Evolutionary conservation across 1,140 invertebrate genomes (phyloP), one percentile per base, ranked within the genome.

Genomic region (Solenopsis invicta): DNA sequence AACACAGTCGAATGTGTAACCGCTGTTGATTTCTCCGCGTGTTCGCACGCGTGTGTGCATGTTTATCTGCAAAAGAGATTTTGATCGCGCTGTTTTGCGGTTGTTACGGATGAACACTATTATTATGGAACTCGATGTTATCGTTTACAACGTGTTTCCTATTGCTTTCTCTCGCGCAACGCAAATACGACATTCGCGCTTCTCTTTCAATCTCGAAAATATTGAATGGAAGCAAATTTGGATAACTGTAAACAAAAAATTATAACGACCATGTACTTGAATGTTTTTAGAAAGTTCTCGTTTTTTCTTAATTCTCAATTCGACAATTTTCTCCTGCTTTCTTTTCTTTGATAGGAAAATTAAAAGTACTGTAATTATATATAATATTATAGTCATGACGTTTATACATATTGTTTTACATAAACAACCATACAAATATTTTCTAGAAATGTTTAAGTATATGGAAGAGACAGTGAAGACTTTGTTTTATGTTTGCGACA

Each of bases 81-180:
- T 61, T 45, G 54, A 61, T 72, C 52, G 80, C 52, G 80, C 52
- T 61, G 41, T 74, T 84, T 74, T 50, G 80, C 80, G 54, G 48
- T 84, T 61, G 41, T 82, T 82, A 82, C 67, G 66, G 56, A 59
- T 74, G 69, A 82, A 62, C 24, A 41, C 69, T 84, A 24, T 84
- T 74, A 74, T 84, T 74, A 61, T 74, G 69, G 24, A 74, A 74
- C 41, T 84, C 41, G 54, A 75, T 61, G 62, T 61, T 62, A 75
- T 84, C 80, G 54, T 84, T 74, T 75, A 48, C 66, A 59, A 21
- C 41, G 34, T 10, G 54, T 45, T 59, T 59, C 37, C 37, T 45
- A 72, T 61, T 45, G 16, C 48, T 41, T 24, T 52, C 76, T 41
- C 69, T 21, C 5, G 45, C 41, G 21, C 41, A 0, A 13, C 10